Evolutionary conservation across 2,113 vertebrate genomes (phyloP), one percentile per base, ranked within the genome.

Genomic region (Cyphomyrus plagiostoma): DNA sequence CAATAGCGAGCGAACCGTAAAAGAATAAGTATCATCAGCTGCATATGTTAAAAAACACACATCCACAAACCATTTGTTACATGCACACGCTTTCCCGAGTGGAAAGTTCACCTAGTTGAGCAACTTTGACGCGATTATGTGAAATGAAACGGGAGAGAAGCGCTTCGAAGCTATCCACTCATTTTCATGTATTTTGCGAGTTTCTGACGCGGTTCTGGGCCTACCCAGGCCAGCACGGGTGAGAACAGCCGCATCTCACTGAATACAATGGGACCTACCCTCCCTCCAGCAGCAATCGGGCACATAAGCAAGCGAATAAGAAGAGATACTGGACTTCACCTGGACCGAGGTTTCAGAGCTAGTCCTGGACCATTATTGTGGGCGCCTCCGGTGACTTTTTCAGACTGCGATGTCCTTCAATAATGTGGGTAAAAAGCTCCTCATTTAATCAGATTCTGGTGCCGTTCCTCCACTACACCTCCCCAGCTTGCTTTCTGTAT

Each of bases 381-480:
- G 90, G 93, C 92, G 90, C 93, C 94, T 94, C 95, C 94, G 93
- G 92, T 90, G 94, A 91, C 90, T 91, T 94, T 90, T 93, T 92
- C 30, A 92, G 93, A 93, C 93, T 92, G 95, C 93, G 93, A 93
- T 94, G 94, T 96, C 95, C 96, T 94, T 94, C 90, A 93, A 95
- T 93, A 95, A 95, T 93, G 91, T 96, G 94, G 93, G 92, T 93
- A 95, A 93, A 91, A 96, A 94, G 94, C 95, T 93, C 95, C 95
- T 95, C 95, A 96, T 96, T 96, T 93, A 96, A 94, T 96, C 94
- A 94, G 95, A 94, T 93, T 95, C 95, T 95, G 92, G 95, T 93
- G 95, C 95, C 93, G 95, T 95, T 95, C 95, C 95, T 95, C 95
- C 94, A 96, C 95, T 95, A 94, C 95, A 95, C 95, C 96, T 96